Conservation (phyloP, 1,140 invertebrate species). For the Scaptomyza hsui region DNA sequence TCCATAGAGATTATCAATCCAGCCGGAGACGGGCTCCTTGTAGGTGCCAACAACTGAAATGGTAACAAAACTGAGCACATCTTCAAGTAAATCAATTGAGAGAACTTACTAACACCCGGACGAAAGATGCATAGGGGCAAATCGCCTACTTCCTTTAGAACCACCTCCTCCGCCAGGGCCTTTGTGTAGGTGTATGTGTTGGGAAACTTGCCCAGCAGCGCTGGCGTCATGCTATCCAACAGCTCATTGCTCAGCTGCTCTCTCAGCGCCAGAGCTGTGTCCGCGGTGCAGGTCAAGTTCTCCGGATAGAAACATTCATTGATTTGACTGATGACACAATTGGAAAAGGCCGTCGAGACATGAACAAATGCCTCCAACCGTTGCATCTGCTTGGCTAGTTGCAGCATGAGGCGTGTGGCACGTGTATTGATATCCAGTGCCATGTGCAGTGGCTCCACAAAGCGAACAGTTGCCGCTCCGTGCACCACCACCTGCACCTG, state of each 20-base stretch:
- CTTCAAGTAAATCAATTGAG: background rate
- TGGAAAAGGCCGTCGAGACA: slow-evolving; percentile 90
- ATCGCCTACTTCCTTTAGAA: slow-evolving; percentile 86
- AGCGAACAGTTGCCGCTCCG: slow-evolving; percentile 92
- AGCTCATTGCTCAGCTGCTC: slow-evolving; percentile 86
- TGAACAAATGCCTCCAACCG: slow-evolving; percentile 88
- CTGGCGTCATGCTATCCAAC: slow-evolving; percentile 88
- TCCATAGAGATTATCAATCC: slow-evolving; percentile 96
- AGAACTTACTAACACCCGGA: slow-evolving; percentile 88
- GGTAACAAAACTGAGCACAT: background rate
- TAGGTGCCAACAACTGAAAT: slow-evolving; percentile 91
- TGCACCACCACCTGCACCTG: slow-evolving; percentile 91
- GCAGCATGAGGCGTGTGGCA: slow-evolving; percentile 85
- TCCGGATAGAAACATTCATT: slow-evolving; percentile 90
- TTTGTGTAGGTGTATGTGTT: slow-evolving; percentile 95
- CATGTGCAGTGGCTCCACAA: slow-evolving; percentile 90
- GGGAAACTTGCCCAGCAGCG: slow-evolving; percentile 89
- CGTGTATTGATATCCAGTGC: slow-evolving; percentile 86
- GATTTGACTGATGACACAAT: slow-evolving; percentile 87
- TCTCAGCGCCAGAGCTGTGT: slow-evolving; percentile 86
- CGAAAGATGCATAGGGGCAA: slow-evolving; percentile 90
- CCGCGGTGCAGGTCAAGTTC: slow-evolving; percentile 86
- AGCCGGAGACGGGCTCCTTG: slow-evolving; percentile 89
- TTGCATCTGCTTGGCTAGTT: slow-evolving; percentile 87
- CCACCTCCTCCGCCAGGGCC: slow-evolving; percentile 90